phyloP scores from a whole-genome alignment of 2,888 invertebrate species.

The Melanargia galathea region DNA sequence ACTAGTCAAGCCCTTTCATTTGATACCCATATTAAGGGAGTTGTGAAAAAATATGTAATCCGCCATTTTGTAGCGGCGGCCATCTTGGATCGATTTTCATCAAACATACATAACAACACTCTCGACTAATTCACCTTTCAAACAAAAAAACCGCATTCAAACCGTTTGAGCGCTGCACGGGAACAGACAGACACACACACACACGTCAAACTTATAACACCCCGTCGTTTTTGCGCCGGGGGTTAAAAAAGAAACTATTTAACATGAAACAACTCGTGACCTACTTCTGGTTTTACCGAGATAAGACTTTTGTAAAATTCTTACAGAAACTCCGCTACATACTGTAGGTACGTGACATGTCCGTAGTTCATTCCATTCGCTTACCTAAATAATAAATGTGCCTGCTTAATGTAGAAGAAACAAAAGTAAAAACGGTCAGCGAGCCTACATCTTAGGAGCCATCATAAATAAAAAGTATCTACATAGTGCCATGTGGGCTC shows the following conservation, averaged over 20 bases:
- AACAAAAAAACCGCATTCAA: too few species aligned
- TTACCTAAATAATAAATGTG: background rate
- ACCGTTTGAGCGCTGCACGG: too few species aligned
- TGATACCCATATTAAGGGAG: too few species aligned
- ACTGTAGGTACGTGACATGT: slow-evolving; percentile 29
- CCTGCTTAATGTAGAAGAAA: background rate
- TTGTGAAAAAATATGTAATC: too few species aligned
- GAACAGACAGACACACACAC: too few species aligned
- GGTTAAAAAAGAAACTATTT: slow-evolving; percentile 20
- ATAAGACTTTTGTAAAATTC: slow-evolving; percentile 17
- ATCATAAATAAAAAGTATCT: slow-evolving; percentile 5
- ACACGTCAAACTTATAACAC: too few species aligned
- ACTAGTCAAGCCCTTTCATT: too few species aligned
- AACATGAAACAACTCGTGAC: slow-evolving; percentile 11
- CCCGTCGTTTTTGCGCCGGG: too few species aligned
- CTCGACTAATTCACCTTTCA: too few species aligned
- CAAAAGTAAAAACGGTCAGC: slow-evolving; percentile 10
- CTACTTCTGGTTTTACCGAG: slow-evolving; percentile 8
- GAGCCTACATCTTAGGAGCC: background rate
- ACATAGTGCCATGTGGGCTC: background rate
- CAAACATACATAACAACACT: too few species aligned
- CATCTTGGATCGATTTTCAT: too few species aligned
- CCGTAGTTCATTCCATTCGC: slow-evolving; percentile 9
- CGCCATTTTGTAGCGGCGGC: too few species aligned
- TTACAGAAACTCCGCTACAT: background rate